Conservation (phyloP, 2,113 vertebrate genomes). For the Mandrillus leucophaeus region DNA sequence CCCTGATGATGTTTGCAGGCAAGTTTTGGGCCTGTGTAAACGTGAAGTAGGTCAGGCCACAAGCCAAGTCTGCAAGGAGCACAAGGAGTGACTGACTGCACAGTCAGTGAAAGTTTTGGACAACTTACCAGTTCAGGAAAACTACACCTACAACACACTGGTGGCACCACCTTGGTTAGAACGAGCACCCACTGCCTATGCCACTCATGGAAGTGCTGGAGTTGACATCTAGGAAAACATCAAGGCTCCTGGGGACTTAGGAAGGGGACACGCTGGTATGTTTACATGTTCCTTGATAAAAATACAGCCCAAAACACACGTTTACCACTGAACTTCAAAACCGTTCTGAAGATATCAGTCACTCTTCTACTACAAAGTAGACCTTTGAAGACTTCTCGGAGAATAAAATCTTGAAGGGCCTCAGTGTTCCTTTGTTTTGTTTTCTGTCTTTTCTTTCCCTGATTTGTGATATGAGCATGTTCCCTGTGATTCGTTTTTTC, state of each 20-base stretch:
- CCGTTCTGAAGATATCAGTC: background rate
- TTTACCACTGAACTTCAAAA: background rate
- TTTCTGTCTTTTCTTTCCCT: background rate
- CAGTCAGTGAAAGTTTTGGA: background rate
- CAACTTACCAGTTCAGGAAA: background rate
- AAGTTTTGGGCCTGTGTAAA: background rate
- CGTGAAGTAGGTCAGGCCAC: background rate
- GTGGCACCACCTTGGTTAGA: too few relatives aligned
- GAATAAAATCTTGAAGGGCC: background rate
- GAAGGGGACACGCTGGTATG: fast-evolving
- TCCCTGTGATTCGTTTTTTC: background rate
- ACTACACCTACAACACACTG: background rate
- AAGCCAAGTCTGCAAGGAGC: constrained; percentile 1
- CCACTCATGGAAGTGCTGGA: fast-evolving
- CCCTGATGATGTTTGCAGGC: background rate
- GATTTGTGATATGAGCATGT: background rate
- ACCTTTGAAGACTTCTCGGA: background rate
- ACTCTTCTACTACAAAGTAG: background rate
- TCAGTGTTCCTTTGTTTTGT: background rate
- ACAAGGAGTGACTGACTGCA: background rate
- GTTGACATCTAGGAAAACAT: background rate
- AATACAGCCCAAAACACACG: background rate
- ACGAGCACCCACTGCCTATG: fast-evolving
- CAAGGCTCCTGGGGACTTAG: background rate
- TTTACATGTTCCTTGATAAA: background rate